Evolutionary conservation across 2,888 invertebrate genomes (phyloP).

Genomic region (Nomada flava): DNA sequence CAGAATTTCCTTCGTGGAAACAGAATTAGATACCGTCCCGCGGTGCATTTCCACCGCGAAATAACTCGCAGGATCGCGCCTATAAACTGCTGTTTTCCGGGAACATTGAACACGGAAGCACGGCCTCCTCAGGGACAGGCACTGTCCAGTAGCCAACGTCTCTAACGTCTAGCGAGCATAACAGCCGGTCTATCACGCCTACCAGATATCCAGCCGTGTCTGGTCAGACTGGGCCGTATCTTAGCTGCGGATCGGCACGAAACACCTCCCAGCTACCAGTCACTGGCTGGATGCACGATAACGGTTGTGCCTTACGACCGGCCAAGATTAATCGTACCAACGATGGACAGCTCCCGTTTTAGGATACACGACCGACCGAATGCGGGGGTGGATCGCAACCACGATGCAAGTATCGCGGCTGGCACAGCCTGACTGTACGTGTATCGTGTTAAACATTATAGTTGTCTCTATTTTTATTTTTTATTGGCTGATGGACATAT

Average conservation of each 20-base stretch:
- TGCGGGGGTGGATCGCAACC: conserved; percentile 55
- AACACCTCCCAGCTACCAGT: conserved; percentile 67
- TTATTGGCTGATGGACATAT: no score
- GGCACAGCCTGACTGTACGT: not conserved
- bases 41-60: conserved; percentile 14
- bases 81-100: conserved; percentile 50
- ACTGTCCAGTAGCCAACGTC: conserved; percentile 62
- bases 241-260: conserved; percentile 72
- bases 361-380: conserved; percentile 55
- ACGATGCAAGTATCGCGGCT: conserved; percentile 13
- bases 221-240: conserved; percentile 67
- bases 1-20: conserved; percentile 33
- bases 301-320: conserved; percentile 71
- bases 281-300: conserved; percentile 73
- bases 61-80: conserved; percentile 45
- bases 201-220: conserved; percentile 71
- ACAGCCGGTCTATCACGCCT: conserved; percentile 72
- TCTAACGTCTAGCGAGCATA: conserved; percentile 64
- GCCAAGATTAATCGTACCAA: conserved; percentile 76
- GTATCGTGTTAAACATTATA: not conserved
- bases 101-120: conserved; percentile 62
- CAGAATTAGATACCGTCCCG: conserved; percentile 35
- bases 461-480: no score
- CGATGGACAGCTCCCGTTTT: conserved; percentile 73
- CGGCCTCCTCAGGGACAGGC: conserved; percentile 56